phyloP scores from a whole-genome alignment of 37 sponge, comb jelly and placozoan genomes.

The Mnemiopsis leidyi region DNA sequence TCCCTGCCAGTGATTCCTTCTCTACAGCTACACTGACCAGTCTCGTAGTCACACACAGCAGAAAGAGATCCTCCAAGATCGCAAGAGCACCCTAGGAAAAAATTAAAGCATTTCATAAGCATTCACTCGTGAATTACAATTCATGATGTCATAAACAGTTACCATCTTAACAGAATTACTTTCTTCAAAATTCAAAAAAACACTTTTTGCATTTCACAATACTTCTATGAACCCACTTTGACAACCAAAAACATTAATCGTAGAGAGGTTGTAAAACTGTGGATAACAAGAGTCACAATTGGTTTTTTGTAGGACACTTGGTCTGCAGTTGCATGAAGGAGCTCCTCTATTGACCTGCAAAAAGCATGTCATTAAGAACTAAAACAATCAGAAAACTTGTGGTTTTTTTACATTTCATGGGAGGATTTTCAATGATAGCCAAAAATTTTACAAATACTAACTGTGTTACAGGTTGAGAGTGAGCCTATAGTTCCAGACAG shows the following conservation, averaged over 20 bases:
- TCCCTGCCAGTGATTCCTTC: constrained; percentile 30
- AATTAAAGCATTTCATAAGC: too few species aligned
- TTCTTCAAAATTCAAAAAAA: too few species aligned
- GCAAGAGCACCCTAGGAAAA: constrained; percentile 59
- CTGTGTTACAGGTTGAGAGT: background rate
- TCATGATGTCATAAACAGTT: too few species aligned
- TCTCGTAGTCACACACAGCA: background rate
- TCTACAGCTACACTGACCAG: constrained; percentile 40
- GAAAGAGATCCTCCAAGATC: constrained; percentile 64
- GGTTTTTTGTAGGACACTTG: background rate
- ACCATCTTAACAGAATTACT: too few species aligned
- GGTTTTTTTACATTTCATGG: too few species aligned
- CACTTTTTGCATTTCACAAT: background rate
- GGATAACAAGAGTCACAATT: constrained; percentile 42
- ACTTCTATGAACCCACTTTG: background rate
- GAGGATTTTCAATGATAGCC: too few species aligned
- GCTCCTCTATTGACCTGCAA: background rate
- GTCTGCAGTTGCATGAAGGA: constrained; percentile 20
- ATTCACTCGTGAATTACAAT: too few species aligned
- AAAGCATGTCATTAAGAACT: too few species aligned
- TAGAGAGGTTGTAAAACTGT: background rate
- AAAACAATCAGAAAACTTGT: too few species aligned
- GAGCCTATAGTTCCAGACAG: background rate
- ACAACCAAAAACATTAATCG: constrained; percentile 34
- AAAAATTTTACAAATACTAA: too few species aligned